A percentile compares a stretch with the other conserved stretches of the same genome.
Evolutionary conservation across 2,113 vertebrate species (phyloP).

Genomic region (Sterna hirundo): DNA sequence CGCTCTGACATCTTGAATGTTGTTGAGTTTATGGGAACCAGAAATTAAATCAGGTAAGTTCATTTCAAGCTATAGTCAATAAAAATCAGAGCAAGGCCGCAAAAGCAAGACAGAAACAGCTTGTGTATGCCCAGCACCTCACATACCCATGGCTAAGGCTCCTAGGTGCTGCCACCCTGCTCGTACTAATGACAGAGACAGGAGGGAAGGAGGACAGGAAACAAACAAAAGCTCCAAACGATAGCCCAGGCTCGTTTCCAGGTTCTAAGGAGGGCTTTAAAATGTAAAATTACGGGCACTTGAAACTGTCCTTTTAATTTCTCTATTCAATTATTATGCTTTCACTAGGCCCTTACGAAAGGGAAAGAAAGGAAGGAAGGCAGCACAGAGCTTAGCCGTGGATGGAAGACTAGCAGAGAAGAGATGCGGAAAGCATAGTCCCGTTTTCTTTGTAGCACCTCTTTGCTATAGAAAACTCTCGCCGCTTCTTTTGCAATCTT

Average conservation of each 20-base stretch:
- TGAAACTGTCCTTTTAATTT: constrained; percentile 16
- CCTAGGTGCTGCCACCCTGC: not conserved
- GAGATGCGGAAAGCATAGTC: not conserved
- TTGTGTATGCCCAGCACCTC: not conserved
- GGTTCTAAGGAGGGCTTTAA: not conserved
- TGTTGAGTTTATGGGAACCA: not conserved
- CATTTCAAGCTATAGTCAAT: not conserved
- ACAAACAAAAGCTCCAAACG: not conserved
- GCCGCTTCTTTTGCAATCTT: constrained; percentile 54
- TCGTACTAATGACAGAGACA: not conserved
- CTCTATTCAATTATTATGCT: not conserved
- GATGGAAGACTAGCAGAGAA: not conserved
- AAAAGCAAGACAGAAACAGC: not conserved
- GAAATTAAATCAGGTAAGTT: not conserved
- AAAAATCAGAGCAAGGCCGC: not conserved
- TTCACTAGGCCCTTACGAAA: not conserved
- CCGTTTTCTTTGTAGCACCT: constrained; percentile 14
- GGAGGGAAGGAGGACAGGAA: not conserved
- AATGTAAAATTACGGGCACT: not conserved
- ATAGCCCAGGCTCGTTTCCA: not conserved
- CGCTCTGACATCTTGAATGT: not conserved
- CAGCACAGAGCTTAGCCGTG: not conserved
- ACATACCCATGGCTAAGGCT: not conserved
- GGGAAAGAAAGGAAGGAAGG: not conserved
- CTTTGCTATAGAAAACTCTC: constrained; percentile 48